Evolutionary conservation across 2,113 vertebrate species (phyloP), one percentile per base, ranked within the genome.

Genomic region (Talpa occidentalis): DNA sequence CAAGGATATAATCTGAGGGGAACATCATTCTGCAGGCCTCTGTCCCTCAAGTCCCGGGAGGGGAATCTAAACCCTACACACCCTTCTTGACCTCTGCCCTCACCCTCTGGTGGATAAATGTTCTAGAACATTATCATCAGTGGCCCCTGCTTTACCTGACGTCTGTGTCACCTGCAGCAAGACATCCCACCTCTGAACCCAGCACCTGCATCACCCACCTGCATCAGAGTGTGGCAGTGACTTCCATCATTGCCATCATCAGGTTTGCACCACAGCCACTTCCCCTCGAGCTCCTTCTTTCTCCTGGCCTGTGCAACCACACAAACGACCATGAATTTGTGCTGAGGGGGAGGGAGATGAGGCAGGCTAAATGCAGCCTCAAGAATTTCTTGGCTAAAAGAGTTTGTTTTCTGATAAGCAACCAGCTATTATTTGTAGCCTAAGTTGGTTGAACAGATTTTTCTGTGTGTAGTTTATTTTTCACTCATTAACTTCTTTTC

Each of bases 401-500:
- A 73, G 37, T 84, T 59, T 72, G 49, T 49, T 83, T 76, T 88
- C 87, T 83, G 72, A 87, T 96, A 95, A 95, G 62, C 28, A 0
- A 60, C 67, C 35, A 86, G 94, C 95, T 52, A 52, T 52, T 97
- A 96, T 96, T 97, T 97, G 95, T 95, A 96, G 95, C 84, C 64
- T 62, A 77, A 85, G 64, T 94, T 69, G n/a, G 76, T 84, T 92
- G 96, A 97, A 92, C 95, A 97, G 97, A 96, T 96, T 97, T 97
- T 90, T 84, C 89, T 79, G 94, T 47, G 76, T 62, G 60, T 87
- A 66, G 80, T 42, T 91, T 94, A 49, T 95, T 96, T 96, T 92
- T 95, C 52, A 88, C 95, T 97, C 95, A 94, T 97, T 96, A 97
- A 92, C 92, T 96, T 96, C 94, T 94, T 93, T 93, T 95, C 85